phyloP scores from a whole-genome alignment of 1,140 invertebrate genomes.

The Sweltsa coloradensis region DNA sequence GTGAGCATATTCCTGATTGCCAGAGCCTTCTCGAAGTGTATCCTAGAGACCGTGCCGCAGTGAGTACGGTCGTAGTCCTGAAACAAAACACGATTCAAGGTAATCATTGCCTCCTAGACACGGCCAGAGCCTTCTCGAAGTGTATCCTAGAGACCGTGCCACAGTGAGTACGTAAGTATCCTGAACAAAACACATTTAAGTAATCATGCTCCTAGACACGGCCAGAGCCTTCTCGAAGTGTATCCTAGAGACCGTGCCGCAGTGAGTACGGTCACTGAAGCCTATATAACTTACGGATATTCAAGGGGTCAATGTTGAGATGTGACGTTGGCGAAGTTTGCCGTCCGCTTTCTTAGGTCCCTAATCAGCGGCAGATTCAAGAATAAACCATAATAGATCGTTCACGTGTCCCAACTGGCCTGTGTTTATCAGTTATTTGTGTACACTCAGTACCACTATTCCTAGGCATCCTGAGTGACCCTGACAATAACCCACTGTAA shows the following conservation, averaged over 20 bases:
- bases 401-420: too few species aligned
- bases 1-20: slow-evolving; percentile 42
- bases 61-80: slow-evolving; percentile 50
- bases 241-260: slow-evolving; percentile 43
- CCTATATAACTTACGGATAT: too few species aligned
- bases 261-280: slow-evolving; percentile 46
- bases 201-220: too few species aligned
- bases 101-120: background rate
- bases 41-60: slow-evolving; percentile 44
- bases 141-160: slow-evolving; percentile 44
- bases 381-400: too few species aligned
- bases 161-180: slow-evolving; percentile 47
- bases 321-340: too few species aligned
- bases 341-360: too few species aligned
- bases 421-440: too few species aligned
- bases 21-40: slow-evolving; percentile 43
- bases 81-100: slow-evolving; percentile 16
- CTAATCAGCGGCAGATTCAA: too few species aligned
- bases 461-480: too few species aligned
- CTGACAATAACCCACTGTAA: too few species aligned
- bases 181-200: slow-evolving; percentile 24
- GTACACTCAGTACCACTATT: too few species aligned
- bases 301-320: too few species aligned
- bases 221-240: slow-evolving; percentile 45
- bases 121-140: slow-evolving; percentile 45